phyloP scores from a whole-genome alignment of 2,113 vertebrate species.

The Ammospiza nelsoni region DNA sequence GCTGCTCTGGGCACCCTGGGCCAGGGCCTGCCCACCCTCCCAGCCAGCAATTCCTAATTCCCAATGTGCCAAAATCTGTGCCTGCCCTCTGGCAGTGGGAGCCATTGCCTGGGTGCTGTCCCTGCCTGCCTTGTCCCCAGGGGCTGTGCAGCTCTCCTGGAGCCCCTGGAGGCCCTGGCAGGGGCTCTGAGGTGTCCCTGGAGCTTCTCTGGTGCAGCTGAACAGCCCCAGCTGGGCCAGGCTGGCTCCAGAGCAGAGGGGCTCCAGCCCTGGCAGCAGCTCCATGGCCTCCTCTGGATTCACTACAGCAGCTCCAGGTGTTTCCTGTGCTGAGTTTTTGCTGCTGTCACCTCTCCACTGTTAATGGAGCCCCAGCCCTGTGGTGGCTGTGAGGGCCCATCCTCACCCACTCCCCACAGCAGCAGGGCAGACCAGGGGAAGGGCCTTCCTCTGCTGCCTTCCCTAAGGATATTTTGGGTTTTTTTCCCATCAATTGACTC shows the following conservation, averaged over 20 bases:
- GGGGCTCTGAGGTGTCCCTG: accelerated
- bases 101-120: too few species aligned
- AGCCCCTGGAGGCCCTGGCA: accelerated
- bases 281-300: background rate
- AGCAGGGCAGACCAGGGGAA: accelerated
- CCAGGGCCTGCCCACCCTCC: too few species aligned
- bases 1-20: too few species aligned
- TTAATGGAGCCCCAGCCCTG: accelerated
- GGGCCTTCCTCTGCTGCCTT: background rate
- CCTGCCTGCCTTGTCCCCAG: too few species aligned
- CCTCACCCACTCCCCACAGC: accelerated
- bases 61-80: too few species aligned
- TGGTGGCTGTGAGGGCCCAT: accelerated
- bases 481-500: background rate
- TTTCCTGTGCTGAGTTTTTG: background rate
- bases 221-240: background rate
- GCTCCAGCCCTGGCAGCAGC: background rate
- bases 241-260: background rate
- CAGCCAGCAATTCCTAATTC: too few species aligned
- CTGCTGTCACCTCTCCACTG: accelerated
- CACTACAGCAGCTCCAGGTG: accelerated
- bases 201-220: background rate
- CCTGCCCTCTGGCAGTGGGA: too few species aligned
- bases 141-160: background rate
- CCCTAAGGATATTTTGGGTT: background rate